phyloP scores from a whole-genome alignment of 2,888 invertebrate species.

The Ariolimax columbianus region DNA sequence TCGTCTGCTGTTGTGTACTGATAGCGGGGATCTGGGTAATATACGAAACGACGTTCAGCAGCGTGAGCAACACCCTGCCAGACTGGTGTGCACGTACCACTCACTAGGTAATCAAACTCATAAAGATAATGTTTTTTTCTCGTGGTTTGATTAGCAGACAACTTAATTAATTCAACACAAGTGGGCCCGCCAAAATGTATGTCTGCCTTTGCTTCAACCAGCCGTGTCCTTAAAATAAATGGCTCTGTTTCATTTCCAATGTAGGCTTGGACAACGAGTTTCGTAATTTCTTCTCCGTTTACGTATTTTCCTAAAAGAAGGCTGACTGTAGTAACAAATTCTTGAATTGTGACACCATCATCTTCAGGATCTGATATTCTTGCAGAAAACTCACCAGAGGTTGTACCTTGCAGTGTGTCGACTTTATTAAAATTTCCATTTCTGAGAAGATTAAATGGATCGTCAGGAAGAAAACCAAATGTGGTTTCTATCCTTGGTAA shows the following conservation, averaged over 20 bases:
- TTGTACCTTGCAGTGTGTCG: neutral
- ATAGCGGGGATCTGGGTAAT: too few relatives aligned
- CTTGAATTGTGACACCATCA: constrained; percentile 16
- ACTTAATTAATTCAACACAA: neutral
- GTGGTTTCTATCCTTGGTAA: constrained; percentile 37
- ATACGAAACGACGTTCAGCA: neutral
- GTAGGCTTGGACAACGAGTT: neutral
- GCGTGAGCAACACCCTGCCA: constrained; percentile 9
- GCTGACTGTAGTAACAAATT: neutral
- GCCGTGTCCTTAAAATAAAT: constrained; percentile 1
- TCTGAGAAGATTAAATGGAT: neutral
- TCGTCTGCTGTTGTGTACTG: neutral
- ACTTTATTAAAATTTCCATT: constrained; percentile 18
- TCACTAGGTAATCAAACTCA: constrained; percentile 9
- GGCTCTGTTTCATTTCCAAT: constrained; percentile 23
- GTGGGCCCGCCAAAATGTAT: neutral
- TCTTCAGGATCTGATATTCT: neutral
- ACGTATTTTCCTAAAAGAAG: too few relatives aligned
- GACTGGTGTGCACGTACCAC: neutral
- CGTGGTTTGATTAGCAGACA: too few relatives aligned
- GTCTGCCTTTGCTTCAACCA: constrained; percentile 7
- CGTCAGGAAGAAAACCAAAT: constrained; percentile 41
- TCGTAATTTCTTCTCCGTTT: neutral
- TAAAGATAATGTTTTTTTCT: constrained; percentile 35
- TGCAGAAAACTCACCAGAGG: neutral